Evolutionary conservation across 1,140 invertebrate genomes (phyloP), one percentile per base, ranked within the genome.

Genomic region (Papilio polyxenes): DNA sequence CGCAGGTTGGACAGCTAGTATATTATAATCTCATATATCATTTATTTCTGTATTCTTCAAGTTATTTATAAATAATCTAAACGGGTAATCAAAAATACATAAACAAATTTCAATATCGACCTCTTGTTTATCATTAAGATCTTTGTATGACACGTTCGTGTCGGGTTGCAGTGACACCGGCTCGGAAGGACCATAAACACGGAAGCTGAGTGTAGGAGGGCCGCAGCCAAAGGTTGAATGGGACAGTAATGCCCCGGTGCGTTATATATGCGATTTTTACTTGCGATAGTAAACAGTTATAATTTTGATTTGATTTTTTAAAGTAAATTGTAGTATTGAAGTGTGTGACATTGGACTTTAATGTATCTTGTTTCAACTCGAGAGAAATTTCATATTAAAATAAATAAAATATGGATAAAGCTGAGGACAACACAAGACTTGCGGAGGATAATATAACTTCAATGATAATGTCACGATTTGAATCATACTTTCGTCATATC

Each of bases 241-340:
- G 62, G 62, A 65, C 62, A 72, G 65, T 65, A 4, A 72, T 72
- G 65, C 62, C 4, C 62, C 23, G 62, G 20, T 23, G 23, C 9
- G 13, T 65, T 31, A 31, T 65, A 65, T 31, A 65, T 31, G 62
- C 62, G 62, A 65, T 65, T 65, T 65, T 65, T 65, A 65, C 62
- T 65, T 23, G 10, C 13, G 62, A 65, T 65, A 65, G 31, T 65
- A 23, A 65, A 65, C 62, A 15, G 23, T 65, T 65, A 20, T 11
- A 10, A 13, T 10, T 10, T 53, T 65, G 62, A 31, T 65, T 65
- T 65, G 56, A 59, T 59, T 59, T n/a, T 59, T 59, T 59, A n/a
- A 59, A 59, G 17, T 3, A n/a, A 59, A 59, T 11, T 7, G 4
- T 17, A 59, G 15, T n/a, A 59, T 59, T 59, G 56, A 59, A 59